phyloP scores from a whole-genome alignment of 2,113 vertebrate genomes.

The Capra hircus region DNA sequence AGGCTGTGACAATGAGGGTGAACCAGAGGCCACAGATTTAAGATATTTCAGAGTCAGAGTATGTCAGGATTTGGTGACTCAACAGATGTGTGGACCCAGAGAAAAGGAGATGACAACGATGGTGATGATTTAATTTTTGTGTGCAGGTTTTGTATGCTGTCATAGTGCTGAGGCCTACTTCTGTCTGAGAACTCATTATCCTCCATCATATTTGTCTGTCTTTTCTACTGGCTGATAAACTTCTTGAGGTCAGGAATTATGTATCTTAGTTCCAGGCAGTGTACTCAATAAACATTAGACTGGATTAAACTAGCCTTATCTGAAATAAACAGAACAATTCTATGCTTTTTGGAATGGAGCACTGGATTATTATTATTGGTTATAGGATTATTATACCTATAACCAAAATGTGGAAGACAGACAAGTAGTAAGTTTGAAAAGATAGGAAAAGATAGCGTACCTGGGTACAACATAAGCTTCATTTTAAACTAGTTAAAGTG shows the following conservation, averaged over 20 bases:
- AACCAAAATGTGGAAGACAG: background rate
- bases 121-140: background rate
- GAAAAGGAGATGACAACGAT: background rate
- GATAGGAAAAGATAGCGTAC: background rate
- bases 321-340: background rate
- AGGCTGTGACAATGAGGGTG: background rate
- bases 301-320: background rate
- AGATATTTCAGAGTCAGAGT: background rate
- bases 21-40: background rate
- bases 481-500: conserved; percentile 5
- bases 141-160: background rate
- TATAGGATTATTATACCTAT: background rate
- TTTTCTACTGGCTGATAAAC: background rate
- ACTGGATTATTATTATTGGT: background rate
- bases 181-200: background rate
- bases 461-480: background rate
- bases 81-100: background rate
- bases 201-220: background rate
- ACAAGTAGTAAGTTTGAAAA: conserved; percentile 5
- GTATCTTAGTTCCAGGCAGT: background rate
- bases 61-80: background rate
- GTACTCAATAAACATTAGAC: background rate
- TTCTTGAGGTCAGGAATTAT: background rate
- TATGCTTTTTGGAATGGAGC: background rate
- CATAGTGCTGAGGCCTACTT: background rate